A percentile compares a stretch with the other conserved stretches of the same genome.
Evolutionary conservation across 2,113 vertebrate genomes (phyloP).

Genomic region (Climacteris rufus): DNA sequence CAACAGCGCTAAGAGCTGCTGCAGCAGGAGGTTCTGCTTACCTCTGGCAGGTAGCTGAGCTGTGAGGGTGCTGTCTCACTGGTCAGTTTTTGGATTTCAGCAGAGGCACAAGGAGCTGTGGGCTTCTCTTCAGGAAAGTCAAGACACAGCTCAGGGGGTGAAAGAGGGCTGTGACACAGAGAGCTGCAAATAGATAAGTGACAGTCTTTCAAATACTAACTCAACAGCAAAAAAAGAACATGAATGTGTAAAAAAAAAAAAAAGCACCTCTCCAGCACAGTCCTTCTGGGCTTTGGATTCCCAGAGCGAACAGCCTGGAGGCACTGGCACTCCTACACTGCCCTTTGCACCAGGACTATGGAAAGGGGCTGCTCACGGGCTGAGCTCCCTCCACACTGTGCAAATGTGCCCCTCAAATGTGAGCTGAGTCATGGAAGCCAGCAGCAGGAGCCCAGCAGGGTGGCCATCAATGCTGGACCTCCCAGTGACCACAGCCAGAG

Average conservation of each 20-base stretch:
- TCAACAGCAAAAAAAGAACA: neutral
- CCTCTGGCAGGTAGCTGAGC: neutral
- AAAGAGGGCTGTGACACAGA: neutral
- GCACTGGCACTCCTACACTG: neutral
- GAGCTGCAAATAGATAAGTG: neutral
- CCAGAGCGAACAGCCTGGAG: neutral
- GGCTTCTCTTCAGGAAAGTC: neutral
- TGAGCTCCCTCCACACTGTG: neutral
- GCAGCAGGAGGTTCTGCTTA: neutral
- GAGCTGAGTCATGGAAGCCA: neutral
- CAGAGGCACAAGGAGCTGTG: neutral
- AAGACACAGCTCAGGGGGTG: neutral
- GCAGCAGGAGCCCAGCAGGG: neutral
- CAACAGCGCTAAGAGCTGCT: neutral
- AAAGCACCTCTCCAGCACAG: neutral
- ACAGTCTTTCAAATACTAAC: neutral
- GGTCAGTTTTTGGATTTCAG: slow-evolving; percentile 12
- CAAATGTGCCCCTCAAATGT: neutral
- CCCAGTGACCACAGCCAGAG: neutral
- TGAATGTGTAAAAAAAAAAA: neutral
- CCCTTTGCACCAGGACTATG: neutral
- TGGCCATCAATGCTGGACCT: neutral
- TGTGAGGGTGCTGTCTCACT: neutral
- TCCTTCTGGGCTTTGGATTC: neutral
- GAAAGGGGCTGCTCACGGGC: neutral